Conservation (phyloP, 2,113 vertebrate species). For the Aegypius monachus region DNA sequence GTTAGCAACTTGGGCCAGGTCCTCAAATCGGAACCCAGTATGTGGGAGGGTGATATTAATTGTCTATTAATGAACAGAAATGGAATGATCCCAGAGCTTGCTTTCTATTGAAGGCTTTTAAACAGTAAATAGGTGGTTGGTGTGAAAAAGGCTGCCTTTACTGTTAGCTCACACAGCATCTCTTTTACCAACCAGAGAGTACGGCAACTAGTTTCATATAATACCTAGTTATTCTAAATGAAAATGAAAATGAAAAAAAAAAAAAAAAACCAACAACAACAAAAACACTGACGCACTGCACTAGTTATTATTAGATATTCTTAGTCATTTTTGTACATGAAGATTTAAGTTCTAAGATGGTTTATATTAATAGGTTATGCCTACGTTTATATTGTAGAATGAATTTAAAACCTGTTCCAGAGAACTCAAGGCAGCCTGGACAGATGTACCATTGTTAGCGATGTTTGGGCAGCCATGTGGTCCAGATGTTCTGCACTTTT, state of each 20-base stretch:
- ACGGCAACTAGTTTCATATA: slow-evolving; percentile 80
- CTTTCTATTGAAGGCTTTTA: slow-evolving; percentile 80
- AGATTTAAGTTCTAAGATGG: slow-evolving; percentile 85
- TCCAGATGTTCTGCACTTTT: slow-evolving; percentile 84
- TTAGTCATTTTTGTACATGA: slow-evolving; percentile 87
- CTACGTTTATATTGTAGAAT: slow-evolving; percentile 86
- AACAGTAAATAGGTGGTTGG: slow-evolving; percentile 66
- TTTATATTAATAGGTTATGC: slow-evolving; percentile 88
- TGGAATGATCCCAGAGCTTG: slow-evolving; percentile 69
- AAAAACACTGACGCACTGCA: slow-evolving; percentile 82
- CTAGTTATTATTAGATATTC: slow-evolving; percentile 86
- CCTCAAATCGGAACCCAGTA: slow-evolving; percentile 68
- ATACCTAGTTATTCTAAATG: slow-evolving; percentile 80
- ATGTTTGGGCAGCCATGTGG: slow-evolving; percentile 78
- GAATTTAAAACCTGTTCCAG: slow-evolving; percentile 78
- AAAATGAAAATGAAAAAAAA: slow-evolving; percentile 38
- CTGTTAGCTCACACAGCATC: slow-evolving; percentile 76
- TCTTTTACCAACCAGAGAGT: slow-evolving; percentile 80
- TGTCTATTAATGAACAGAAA: slow-evolving; percentile 67
- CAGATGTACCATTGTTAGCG: slow-evolving; percentile 83
- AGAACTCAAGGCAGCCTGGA: slow-evolving; percentile 74
- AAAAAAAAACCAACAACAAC: neutral
- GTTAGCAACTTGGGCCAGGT: slow-evolving; percentile 71
- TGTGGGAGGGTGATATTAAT: slow-evolving; percentile 61
- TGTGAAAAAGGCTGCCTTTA: slow-evolving; percentile 77